Evolutionary conservation across 2,113 vertebrate species (phyloP).

Genomic region (Serinus canaria): DNA sequence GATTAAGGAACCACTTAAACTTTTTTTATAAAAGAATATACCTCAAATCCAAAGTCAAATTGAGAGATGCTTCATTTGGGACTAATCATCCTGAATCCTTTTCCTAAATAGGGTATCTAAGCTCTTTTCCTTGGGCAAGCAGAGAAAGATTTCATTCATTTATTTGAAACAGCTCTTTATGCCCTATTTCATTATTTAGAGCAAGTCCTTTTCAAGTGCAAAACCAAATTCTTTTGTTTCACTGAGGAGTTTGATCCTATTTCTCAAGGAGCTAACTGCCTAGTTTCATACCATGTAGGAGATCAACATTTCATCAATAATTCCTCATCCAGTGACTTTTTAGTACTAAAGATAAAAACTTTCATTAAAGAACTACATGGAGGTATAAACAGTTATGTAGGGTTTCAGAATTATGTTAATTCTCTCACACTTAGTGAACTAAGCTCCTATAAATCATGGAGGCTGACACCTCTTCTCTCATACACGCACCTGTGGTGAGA

Average conservation of each 20-base stretch:
- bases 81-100: not conserved
- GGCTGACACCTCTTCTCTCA: not conserved
- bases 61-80: not conserved
- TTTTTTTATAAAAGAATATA: not conserved
- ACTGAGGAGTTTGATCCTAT: not conserved
- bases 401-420: not conserved
- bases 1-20: not conserved
- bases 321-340: not conserved
- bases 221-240: not conserved
- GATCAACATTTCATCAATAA: not conserved
- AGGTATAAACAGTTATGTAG: not conserved
- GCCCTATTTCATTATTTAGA: not conserved
- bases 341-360: not conserved
- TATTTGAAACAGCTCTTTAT: not conserved
- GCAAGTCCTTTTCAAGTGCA: not conserved
- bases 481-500: not conserved
- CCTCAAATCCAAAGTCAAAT: not conserved
- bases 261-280: not conserved
- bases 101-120: not conserved
- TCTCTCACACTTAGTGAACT: not conserved
- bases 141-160: not conserved
- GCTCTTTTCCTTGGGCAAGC: not conserved
- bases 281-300: not conserved
- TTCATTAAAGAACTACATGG: not conserved
- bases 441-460: not conserved